Percentiles rank a stretch among this genome's conserved stretches.
phyloP scores from a whole-genome alignment of 2,113 vertebrate species.

The Gulo gulo region DNA sequence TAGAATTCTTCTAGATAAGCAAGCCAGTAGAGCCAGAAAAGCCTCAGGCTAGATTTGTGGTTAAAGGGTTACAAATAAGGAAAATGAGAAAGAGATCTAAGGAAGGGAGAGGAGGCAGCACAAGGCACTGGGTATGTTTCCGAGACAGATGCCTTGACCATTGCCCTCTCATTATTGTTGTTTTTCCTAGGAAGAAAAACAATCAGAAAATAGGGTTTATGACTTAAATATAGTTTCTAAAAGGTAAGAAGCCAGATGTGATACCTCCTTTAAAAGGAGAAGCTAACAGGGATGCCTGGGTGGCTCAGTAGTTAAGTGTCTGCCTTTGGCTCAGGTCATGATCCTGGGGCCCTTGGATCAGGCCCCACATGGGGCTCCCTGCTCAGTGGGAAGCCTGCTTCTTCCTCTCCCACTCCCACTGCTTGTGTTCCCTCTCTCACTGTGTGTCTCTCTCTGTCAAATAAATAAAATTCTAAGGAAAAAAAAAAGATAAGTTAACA shows the following conservation, averaged over 20 bases:
- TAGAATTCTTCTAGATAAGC: background rate
- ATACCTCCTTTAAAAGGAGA: background rate
- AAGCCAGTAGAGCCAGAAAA: background rate
- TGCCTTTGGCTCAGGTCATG: too few relatives aligned
- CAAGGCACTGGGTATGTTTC: background rate
- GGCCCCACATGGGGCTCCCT: too few relatives aligned
- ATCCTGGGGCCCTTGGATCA: too few relatives aligned
- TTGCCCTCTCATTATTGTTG: background rate
- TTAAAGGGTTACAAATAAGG: background rate
- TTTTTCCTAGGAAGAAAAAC: conserved; percentile 4
- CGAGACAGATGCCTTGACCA: background rate
- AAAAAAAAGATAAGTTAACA: background rate
- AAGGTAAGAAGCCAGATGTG: background rate
- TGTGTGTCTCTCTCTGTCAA: too few relatives aligned
- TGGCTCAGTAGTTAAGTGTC: too few relatives aligned
- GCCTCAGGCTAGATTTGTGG: background rate
- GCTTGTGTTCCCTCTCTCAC: too few relatives aligned
- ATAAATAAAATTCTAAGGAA: background rate
- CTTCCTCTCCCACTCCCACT: too few relatives aligned
- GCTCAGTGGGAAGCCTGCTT: too few relatives aligned
- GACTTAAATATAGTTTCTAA: background rate
- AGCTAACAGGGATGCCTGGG: background rate
- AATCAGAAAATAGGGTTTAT: conserved; percentile 2
- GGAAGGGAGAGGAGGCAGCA: background rate
- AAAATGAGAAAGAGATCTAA: background rate